Percentiles rank a stretch among this genome's conserved stretches.
phyloP scores from a whole-genome alignment of 2,113 vertebrate species.

The Ceyx melanurus region DNA sequence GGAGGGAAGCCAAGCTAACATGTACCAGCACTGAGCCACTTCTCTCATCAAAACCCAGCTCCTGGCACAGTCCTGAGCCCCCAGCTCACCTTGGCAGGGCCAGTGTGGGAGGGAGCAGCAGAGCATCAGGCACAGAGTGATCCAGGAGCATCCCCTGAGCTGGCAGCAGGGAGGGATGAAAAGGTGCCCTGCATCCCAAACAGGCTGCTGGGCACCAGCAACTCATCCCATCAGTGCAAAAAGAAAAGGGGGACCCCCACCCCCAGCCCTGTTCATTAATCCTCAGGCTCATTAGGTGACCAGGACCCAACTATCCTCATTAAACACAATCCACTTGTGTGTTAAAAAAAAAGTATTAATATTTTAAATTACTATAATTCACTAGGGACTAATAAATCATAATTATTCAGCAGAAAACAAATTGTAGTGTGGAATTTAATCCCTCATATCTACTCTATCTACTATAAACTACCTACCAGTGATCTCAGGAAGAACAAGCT shows the following conservation, averaged over 20 bases:
- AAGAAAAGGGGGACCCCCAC: background rate
- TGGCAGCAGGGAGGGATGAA: background rate
- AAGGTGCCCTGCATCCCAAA: background rate
- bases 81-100: rapidly evolving
- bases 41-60: rapidly evolving
- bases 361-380: constrained; percentile 44
- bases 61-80: background rate
- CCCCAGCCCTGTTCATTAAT: background rate
- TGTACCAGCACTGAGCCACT: rapidly evolving
- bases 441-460: constrained; percentile 28
- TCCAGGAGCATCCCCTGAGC: rapidly evolving
- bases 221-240: background rate
- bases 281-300: background rate
- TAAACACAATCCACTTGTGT: background rate
- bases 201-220: background rate
- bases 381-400: constrained; percentile 35
- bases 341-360: background rate
- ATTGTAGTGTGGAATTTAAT: constrained; percentile 19
- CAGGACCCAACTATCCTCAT: background rate
- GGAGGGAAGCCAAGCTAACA: background rate
- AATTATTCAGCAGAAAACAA: constrained; percentile 50
- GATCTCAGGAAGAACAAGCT: background rate
- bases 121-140: rapidly evolving
- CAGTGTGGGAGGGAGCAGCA: background rate
- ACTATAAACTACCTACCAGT: background rate